Base-by-base conservation (phyloP, 1,140 invertebrate species). In the Zaprionus lachaisei region DNA sequence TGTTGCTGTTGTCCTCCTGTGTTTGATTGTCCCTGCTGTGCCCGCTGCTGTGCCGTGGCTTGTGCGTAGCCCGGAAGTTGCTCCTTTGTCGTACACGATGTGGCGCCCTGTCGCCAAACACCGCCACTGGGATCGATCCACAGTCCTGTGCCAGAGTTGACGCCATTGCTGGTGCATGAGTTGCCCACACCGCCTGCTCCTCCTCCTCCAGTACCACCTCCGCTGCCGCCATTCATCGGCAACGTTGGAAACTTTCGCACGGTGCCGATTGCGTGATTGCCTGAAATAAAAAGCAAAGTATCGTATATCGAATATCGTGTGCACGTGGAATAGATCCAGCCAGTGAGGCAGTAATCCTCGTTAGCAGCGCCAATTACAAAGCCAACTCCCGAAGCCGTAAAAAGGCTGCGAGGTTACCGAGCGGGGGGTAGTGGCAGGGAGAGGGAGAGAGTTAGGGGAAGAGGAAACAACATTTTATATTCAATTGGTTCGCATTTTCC, bases 191-290 rank as follows among this genome's bases (percentile, higher is more conserved):
- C 67, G 64, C 55, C 71, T 47, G 72, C 64, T 14, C 47, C 64
- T 4, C 5, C 26, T 44, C 5, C 26, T 44, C 55, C 78, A 24
- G 34, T 70, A 47, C 66, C 72, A n/a, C 72, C 76, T 31, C 31
- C 73, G 14, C 55, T 61, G 24, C 78, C 84, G n/a, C 85, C 90
- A 81, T 93, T 93, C 79, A 93, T 78, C 49, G 92, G 92, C 73
- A 93, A 82, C 56, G 92, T 93, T 69, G 92, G 92, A 79, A 93
- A 93, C 86, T 93, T 93, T 85, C 92, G 80, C 78, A 93, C 92
- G 68, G 92, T 91, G 75, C 92, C 92, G 77, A 93, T 93, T 90
- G 92, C 92, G 92, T 93, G 92, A 93, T 93, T 93, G 64, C 92
- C 92, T 93, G 76, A 69, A 87, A 92, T 92, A 91, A 89, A 83